Conservation (phyloP, 2,113 vertebrate genomes). For the Delphinus delphis region DNA sequence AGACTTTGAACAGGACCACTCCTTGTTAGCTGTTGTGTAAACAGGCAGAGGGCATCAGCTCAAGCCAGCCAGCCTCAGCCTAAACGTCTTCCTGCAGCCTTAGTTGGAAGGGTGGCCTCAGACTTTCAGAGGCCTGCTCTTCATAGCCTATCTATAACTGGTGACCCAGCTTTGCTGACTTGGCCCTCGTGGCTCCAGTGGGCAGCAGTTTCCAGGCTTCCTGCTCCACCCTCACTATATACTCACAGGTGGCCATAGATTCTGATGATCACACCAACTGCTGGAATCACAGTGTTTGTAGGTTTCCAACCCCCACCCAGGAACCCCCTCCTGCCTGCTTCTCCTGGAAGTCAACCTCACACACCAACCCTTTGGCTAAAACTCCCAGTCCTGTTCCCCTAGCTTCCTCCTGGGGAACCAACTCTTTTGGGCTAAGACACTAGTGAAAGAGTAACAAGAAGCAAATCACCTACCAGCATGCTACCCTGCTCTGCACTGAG, state of each 20-base stretch:
- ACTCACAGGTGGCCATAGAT: not conserved
- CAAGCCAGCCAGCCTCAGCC: not conserved
- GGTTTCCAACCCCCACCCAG: not conserved
- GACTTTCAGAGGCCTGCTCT: not conserved
- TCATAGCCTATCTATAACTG: too few species aligned
- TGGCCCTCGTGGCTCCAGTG: not conserved
- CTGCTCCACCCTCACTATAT: not conserved
- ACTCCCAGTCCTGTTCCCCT: not conserved
- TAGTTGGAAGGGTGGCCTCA: not conserved
- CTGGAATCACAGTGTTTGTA: not conserved
- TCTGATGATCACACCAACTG: not conserved
- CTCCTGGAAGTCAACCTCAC: not conserved
- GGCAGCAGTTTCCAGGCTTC: not conserved
- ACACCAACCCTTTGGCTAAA: not conserved
- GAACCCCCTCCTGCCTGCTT: not conserved
- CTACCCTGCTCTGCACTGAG: not conserved
- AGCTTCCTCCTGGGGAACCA: not conserved
- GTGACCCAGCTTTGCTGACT: not conserved
- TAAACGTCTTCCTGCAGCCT: not conserved
- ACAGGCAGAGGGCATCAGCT: not conserved
- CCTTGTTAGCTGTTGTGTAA: not conserved
- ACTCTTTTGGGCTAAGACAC: not conserved
- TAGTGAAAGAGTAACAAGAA: not conserved
- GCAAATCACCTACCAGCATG: not conserved
- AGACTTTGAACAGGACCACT: not conserved